Conservation (phyloP, 2,113 vertebrate genomes). For the Podiceps cristatus region DNA sequence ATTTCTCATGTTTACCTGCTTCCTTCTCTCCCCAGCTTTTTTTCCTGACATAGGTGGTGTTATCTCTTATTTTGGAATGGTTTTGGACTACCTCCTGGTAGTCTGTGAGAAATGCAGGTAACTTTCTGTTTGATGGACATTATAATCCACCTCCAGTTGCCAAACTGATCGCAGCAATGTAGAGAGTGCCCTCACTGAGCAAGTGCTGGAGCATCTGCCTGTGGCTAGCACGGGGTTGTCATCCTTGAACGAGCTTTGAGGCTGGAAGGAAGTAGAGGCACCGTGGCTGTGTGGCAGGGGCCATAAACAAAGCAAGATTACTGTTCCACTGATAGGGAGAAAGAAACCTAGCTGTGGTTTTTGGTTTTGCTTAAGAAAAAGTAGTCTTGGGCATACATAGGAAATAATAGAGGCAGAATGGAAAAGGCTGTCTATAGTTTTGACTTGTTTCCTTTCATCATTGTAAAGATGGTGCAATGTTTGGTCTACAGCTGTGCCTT, state of each 20-base stretch:
- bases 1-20: neutral
- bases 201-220: neutral
- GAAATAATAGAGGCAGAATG: neutral
- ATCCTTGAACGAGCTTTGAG: neutral
- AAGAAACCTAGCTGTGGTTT: neutral
- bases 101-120: neutral
- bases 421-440: neutral
- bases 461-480: neutral
- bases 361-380: neutral
- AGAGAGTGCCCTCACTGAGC: neutral
- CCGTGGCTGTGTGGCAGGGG: neutral
- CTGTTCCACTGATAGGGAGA: neutral
- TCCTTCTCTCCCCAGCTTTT: neutral
- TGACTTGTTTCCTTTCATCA: neutral
- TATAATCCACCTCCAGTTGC: neutral
- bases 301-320: neutral
- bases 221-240: fast-evolving
- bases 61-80: neutral
- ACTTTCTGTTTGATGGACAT: neutral
- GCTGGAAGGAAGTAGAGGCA: neutral
- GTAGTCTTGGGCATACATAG: neutral
- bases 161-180: neutral
- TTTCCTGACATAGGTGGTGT: neutral
- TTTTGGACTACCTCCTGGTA: neutral
- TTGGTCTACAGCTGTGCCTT: neutral